These are phyloP conservation scores for Paramormyrops hopkinsi DNA, from an alignment of 2,797 vertebrate species.

Conservation along the genomic window DNA sequence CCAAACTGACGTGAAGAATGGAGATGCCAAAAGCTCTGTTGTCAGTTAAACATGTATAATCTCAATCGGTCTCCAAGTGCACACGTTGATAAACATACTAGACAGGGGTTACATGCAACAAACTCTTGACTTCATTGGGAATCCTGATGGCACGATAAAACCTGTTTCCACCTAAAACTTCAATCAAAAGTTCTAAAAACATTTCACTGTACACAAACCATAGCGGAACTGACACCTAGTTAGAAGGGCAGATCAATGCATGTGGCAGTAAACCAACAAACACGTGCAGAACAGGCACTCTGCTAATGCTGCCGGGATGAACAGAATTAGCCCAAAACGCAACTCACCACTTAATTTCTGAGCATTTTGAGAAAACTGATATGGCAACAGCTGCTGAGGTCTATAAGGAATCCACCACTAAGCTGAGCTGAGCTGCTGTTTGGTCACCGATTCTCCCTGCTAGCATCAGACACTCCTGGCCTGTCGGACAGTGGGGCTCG, in stretches of 20 bases:
- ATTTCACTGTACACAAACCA: background rate
- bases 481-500: background rate
- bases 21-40: background rate
- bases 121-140: background rate
- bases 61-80: background rate
- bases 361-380: background rate
- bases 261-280: background rate
- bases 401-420: background rate
- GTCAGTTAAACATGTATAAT: background rate
- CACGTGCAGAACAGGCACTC: background rate
- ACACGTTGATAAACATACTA: background rate
- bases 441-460: background rate
- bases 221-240: background rate
- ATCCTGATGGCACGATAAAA: background rate
- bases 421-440: background rate
- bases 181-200: background rate
- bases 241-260: background rate
- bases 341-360: background rate
- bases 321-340: background rate
- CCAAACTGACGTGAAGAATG: background rate
- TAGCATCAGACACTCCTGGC: background rate
- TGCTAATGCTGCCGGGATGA: background rate
- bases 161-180: background rate
- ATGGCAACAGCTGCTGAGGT: background rate
- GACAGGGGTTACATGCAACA: conserved; percentile 1